Conservation (phyloP, 2,888 invertebrate species). For the Acrobasis consociella region DNA sequence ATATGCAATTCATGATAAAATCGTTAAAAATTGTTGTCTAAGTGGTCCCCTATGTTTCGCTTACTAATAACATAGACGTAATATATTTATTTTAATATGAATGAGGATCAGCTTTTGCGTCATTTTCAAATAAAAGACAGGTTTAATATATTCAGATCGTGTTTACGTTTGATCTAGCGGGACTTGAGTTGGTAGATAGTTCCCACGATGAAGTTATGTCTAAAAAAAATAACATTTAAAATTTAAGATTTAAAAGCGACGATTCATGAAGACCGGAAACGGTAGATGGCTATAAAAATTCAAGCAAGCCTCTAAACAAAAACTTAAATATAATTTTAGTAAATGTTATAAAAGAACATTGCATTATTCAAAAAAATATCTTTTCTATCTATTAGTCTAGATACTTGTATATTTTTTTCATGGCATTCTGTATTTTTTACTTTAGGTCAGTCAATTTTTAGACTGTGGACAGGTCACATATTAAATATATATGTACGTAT, state of each 20-base stretch:
- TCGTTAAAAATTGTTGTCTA: not conserved
- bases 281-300: not conserved
- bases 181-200: not conserved
- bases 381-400: no score
- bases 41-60: not conserved
- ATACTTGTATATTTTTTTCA: no score
- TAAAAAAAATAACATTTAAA: not conserved
- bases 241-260: no score
- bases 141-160: constrained; percentile 14
- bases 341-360: no score
- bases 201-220: constrained; percentile 3
- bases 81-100: not conserved
- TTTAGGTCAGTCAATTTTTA: no score
- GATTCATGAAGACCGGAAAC: not conserved
- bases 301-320: no score
- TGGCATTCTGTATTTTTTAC: no score
- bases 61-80: not conserved
- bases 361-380: no score
- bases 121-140: not conserved
- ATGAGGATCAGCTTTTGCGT: not conserved
- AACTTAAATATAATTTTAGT: no score
- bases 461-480: no score
- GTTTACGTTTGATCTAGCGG: not conserved
- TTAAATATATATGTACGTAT: no score
- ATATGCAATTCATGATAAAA: not conserved